Evolutionary conservation across 1,140 invertebrate species (phyloP).

Genomic region (Zelostemma sp.): DNA sequence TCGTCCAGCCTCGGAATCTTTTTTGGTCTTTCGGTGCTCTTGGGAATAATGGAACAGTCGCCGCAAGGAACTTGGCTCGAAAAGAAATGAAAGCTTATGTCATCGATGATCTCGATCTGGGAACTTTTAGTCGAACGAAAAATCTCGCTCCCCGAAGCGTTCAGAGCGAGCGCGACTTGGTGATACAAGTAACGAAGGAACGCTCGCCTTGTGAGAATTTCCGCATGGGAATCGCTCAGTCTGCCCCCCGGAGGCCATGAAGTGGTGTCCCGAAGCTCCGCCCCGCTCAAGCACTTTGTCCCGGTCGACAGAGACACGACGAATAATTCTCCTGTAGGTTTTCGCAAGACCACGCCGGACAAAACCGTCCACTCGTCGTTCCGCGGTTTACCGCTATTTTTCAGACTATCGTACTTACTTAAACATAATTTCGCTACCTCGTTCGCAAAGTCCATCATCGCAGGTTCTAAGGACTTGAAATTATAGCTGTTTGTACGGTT

Average conservation of each 20-base stretch:
- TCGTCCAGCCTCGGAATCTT: constrained; percentile 48
- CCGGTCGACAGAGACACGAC: constrained; percentile 89
- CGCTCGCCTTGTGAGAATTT: constrained; percentile 85
- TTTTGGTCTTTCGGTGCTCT: constrained; percentile 51
- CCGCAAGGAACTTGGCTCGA: constrained; percentile 92
- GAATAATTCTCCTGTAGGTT: constrained; percentile 65
- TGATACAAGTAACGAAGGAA: constrained; percentile 84
- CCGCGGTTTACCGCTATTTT: constrained; percentile 85
- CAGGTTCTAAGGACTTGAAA: background rate
- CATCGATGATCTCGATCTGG: constrained; percentile 71
- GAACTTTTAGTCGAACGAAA: constrained; percentile 57
- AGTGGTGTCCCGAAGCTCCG: constrained; percentile 72
- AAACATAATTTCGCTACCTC: constrained; percentile 73
- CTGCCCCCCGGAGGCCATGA: constrained; percentile 76
- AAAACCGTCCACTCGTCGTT: constrained; percentile 86
- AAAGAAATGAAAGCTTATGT: constrained; percentile 86
- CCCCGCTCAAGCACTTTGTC: constrained; percentile 88
- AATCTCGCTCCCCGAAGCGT: constrained; percentile 61
- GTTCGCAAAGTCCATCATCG: constrained; percentile 63
- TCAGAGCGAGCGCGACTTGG: constrained; percentile 71
- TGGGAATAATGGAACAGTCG: constrained; percentile 91
- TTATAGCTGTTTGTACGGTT: constrained; percentile 9
- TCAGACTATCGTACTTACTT: constrained; percentile 75
- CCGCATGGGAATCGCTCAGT: constrained; percentile 92
- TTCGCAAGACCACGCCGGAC: constrained; percentile 77